Evolutionary conservation across 2,113 vertebrate species (phyloP), one percentile per base, ranked within the genome.

Genomic region (Microcebus jonahi): DNA sequence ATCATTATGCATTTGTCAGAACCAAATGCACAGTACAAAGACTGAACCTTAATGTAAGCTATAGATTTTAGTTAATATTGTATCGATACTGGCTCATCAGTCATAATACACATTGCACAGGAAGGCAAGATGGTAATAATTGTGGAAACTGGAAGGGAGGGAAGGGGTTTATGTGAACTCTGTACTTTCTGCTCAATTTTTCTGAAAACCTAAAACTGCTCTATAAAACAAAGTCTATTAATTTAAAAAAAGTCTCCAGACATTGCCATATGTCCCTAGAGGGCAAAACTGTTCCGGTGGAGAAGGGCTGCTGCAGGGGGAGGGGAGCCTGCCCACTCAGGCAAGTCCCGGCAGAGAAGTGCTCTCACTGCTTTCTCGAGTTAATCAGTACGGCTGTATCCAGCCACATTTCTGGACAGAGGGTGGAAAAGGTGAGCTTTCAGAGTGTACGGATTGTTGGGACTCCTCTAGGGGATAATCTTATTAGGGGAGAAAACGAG

Each of bases 181-280:
- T 76, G 29, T 31, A 67, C 39, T 36, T 95, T 36, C 65, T 70
- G 67, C 36, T 96, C 65, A 71, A n/a, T 31, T 90, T 92, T 87
- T 76, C 90, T 79, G 39, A 71, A 88, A 88, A 88, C 53, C 29
- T 77, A 87, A 61, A 59, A 88, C 45, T 65, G 42, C 68, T 81
- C 75, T 80, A 27, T 17, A 84, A 84, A 73, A 73, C 59, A 23
- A 80, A 76, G 36, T 63, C 91, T 53, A 80, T n/a, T 61, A 36
- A 68, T 81, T 45, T 6, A 65, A 73, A 48, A 68, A 67, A 61
- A 57, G 48, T 42, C 50, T 65, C 45, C 67, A 85, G 90, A 84
- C 57, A 70, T 11, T 63, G 63, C 50, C 27, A 29, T 20, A 5
- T 20, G 31, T 91, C 65, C 31, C 34, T 53, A 8, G 4, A 27